Base-by-base conservation (phyloP, 2,113 vertebrate genomes). In the Malurus cyaneus region DNA sequence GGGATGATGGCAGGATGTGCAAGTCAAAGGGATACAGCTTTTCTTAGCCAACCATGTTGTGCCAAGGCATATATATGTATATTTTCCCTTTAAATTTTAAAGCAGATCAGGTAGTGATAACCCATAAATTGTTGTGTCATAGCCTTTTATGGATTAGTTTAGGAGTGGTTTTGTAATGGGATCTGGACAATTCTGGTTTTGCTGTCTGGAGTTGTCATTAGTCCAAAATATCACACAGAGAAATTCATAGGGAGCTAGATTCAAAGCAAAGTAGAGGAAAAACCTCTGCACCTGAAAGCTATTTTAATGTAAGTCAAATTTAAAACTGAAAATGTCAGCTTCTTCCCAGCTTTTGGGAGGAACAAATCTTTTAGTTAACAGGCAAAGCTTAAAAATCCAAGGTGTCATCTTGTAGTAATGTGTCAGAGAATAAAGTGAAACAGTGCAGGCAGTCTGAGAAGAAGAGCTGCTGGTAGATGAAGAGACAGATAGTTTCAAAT, bases 401-500 rank as follows among this genome's bases (percentile, higher is more conserved):
- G 59, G 26, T 85, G 46, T 79, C 34, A 29, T 72, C 57, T 61
- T 71, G 42, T 69, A 73, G 36, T 46, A 54, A 4, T 21, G 26
- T 54, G 61, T 72, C 5, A 6, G 71, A 82, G 62, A 91, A 77
- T 65, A 24, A 78, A 90, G 29, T 79, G 66, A 54, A 39, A n/a
- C 28, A 60, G 65, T 25, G 52, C 44, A 66, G 65, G 31, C 76
- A 56, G 56, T 56, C 64, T 77, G 60, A 73, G 92, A 87, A 62
- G 74, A 82, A 85, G 39, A 73, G 42, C 92, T 93, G 25, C 64
- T 83, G 79, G 41, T 85, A 71, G 81, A 65, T 87, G 62, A 91
- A 88, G 67, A 57, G 49, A 21, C 84, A 93, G 72, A 56, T 83
- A 81, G 57, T 89, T 96, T 92, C 57, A 85, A 91, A 87, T 87